Base-by-base conservation (phyloP, 2,797 vertebrate genomes). In the Hoplostethus mediterraneus region DNA sequence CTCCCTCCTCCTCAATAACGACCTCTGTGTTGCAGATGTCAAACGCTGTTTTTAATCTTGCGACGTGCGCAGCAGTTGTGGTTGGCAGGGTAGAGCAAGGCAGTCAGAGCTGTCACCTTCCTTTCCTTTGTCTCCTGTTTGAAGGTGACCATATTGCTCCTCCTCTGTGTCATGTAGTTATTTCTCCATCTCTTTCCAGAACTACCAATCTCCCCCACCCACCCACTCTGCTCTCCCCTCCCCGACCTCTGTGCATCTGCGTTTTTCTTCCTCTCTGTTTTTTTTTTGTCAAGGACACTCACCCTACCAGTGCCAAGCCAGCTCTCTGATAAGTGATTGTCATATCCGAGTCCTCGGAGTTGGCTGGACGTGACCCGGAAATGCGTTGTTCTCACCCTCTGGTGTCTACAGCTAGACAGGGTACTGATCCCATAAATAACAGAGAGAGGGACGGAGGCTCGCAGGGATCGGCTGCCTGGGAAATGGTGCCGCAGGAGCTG, bases 401-500 rank as follows among this genome's bases (percentile, higher is more conserved):
- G 40, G 49, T 63, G 54, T 67, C 71, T n/a, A 48, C 2, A 14
- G 30, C 28, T 33, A 52, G 28, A 21, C 52, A 31, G 44, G 28
- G 28, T 60, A 66, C 54, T 56, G 47, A 79, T 69, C 54, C 54
- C 44, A 38, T 65, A 66, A 77, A 73, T 75, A 31, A 71, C 14
- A 61, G 59, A 8, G 16, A 31, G 28, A 55, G 14, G 30, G 38
- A 30, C 30, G 40, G 62, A 73, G 69, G 21, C 60, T 65, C 9
- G 28, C 42, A 30, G 14, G 14, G 56, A 69, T 63, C 44, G 12
- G 28, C 40, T 65, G 68, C 7, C 33, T 47, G 30, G 45, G 38
- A 71, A 56, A 67, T 33, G 11, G 10, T 16, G 1, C 54, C 59
- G 59, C 64, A 44, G 59, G 52, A 61, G 28, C 49, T 8, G 12